Conservation (phyloP, 2,113 vertebrate genomes). For the Edolisoma coerulescens region DNA sequence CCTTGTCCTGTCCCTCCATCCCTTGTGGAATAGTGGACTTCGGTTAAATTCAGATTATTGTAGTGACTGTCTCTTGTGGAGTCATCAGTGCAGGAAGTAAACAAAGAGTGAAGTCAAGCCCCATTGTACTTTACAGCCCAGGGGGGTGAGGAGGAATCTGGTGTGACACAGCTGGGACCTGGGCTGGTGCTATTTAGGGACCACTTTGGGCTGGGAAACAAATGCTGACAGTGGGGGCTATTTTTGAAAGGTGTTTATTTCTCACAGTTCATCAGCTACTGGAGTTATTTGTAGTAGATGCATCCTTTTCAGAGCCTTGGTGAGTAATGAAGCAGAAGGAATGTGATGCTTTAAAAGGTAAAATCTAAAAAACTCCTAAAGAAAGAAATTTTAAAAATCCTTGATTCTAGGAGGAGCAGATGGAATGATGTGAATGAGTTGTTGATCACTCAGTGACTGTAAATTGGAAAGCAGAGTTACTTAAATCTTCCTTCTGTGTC, state of each 20-base stretch:
- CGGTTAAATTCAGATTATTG: background rate
- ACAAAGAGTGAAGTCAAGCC: background rate
- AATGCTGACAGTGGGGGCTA: background rate
- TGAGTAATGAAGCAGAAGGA: background rate
- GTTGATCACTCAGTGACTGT: background rate
- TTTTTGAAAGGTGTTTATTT: background rate
- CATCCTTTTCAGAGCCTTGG: background rate
- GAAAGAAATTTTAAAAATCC: background rate
- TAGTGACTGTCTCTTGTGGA: background rate
- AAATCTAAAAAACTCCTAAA: background rate
- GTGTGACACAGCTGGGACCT: background rate
- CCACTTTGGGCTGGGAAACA: background rate
- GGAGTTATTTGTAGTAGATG: background rate
- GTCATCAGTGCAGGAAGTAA: background rate
- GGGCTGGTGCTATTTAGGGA: background rate
- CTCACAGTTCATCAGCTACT: background rate
- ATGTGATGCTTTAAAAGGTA: background rate
- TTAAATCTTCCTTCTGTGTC: background rate
- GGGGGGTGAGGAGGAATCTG: background rate
- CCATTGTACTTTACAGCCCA: background rate
- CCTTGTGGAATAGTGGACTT: background rate
- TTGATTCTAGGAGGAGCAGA: background rate
- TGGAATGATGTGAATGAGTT: background rate
- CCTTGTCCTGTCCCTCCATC: accelerated
- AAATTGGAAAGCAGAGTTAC: background rate